Conservation (phyloP, 2,797 vertebrate genomes). For the Brachyrhaphis roseni region DNA sequence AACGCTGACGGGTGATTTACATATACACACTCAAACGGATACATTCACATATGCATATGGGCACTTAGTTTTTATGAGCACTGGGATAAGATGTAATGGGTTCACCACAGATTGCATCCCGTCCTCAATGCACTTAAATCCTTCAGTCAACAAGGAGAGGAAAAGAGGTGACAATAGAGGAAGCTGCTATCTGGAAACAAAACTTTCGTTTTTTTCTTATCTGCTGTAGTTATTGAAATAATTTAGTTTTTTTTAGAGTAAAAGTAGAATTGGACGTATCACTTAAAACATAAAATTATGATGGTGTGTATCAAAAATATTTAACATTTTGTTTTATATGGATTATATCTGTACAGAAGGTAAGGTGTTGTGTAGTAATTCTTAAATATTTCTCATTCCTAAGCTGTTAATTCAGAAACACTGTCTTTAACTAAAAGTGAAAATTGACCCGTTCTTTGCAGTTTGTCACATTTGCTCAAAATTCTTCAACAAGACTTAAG, state of each 20-base stretch:
- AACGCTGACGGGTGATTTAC: slow-evolving; percentile 74
- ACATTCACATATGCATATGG: slow-evolving; percentile 79
- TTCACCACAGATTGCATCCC: slow-evolving; percentile 75
- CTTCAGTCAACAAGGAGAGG: slow-evolving; percentile 46
- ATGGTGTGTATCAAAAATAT: background rate
- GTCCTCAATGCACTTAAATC: slow-evolving; percentile 67
- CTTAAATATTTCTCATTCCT: background rate
- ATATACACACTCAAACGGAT: slow-evolving; percentile 75
- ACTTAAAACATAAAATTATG: background rate
- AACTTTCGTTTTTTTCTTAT: slow-evolving; percentile 7
- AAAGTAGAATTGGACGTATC: background rate
- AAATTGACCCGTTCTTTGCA: background rate
- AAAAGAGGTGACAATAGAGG: slow-evolving; percentile 54
- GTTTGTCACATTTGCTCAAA: background rate
- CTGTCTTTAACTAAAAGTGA: background rate
- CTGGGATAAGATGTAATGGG: slow-evolving; percentile 78
- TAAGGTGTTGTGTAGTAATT: background rate
- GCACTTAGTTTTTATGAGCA: slow-evolving; percentile 77
- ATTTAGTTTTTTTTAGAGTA: slow-evolving; percentile 8
- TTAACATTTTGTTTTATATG: background rate
- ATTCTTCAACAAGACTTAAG: background rate
- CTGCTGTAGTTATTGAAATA: background rate
- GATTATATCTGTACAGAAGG: background rate
- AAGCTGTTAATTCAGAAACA: background rate
- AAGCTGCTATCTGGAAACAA: slow-evolving; percentile 34